Percentiles rank a stretch among this genome's conserved stretches.
phyloP scores from a whole-genome alignment of 2,888 invertebrate genomes.

The Thymelicus lineola region DNA sequence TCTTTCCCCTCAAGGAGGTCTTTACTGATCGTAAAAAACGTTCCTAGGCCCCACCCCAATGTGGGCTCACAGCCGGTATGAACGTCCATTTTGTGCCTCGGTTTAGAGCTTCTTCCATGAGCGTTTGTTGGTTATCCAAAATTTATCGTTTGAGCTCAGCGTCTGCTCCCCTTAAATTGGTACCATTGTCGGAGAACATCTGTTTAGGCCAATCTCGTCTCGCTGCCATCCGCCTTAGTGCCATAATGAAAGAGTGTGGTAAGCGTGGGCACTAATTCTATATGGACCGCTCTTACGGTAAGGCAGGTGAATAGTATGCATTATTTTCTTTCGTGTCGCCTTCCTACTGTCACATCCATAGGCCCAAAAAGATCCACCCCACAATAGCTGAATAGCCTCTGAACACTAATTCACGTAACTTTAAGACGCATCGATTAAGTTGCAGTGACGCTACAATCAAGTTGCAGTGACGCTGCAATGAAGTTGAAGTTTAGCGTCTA shows the following conservation, averaged over 20 bases:
- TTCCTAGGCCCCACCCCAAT: no score
- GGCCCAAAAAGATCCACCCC: constrained; percentile 48
- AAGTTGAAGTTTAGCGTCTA: no score
- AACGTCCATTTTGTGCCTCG: constrained; percentile 19
- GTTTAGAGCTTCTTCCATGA: neutral
- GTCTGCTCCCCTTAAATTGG: no score
- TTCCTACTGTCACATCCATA: constrained; percentile 42
- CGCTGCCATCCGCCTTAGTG: constrained; percentile 40
- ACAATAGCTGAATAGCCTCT: constrained; percentile 43
- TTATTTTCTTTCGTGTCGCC: constrained; percentile 42
- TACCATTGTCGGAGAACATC: constrained; percentile 43
- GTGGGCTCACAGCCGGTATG: constrained; percentile 40
- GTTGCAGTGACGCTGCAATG: no score
- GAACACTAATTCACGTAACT: no score
- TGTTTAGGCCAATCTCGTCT: constrained; percentile 42
- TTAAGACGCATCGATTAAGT: no score
- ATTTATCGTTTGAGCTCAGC: constrained; percentile 31
- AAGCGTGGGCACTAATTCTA: constrained; percentile 9
- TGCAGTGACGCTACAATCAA: no score
- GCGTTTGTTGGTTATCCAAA: neutral
- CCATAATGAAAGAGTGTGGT: no score
- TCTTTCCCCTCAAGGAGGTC: no score
- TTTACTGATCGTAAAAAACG: no score
- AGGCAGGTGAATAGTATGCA: constrained; percentile 48
- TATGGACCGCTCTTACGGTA: no score